These are phyloP conservation scores for Lichenostomus cassidix DNA, from an alignment of 2,113 vertebrate genomes.

Conservation along the genomic window DNA sequence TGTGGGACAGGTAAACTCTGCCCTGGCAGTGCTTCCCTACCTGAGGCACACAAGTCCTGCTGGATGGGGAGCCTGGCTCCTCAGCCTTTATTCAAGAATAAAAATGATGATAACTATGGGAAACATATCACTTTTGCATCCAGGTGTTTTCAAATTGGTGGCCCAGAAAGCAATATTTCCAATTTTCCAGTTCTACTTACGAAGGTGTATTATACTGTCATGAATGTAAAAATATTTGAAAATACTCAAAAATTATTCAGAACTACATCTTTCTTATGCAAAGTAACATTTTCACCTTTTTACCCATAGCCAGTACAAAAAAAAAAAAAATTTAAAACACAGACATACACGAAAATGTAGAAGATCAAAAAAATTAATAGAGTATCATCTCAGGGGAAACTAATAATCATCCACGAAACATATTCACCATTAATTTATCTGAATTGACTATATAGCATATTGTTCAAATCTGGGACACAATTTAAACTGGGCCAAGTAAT, in stretches of 20 bases:
- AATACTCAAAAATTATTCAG: neutral
- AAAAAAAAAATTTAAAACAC: neutral
- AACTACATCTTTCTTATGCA: neutral
- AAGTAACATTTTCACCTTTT: neutral
- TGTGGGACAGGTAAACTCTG: neutral
- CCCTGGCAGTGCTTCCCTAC: neutral
- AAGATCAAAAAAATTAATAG: slow-evolving; percentile 27
- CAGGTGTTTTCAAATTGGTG: neutral
- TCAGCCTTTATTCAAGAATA: neutral
- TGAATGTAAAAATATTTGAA: neutral
- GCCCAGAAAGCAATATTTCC: neutral
- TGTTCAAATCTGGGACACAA: slow-evolving; percentile 67
- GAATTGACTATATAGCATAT: slow-evolving; percentile 60
- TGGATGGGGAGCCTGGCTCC: neutral
- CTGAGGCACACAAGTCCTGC: neutral
- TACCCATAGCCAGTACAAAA: neutral
- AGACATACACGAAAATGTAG: neutral
- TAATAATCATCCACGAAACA: slow-evolving; percentile 46
- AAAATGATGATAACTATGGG: neutral
- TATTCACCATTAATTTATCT: slow-evolving; percentile 59
- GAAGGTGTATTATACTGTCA: neutral
- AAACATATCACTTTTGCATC: neutral
- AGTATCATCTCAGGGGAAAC: slow-evolving; percentile 51
- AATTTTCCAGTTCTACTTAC: neutral
- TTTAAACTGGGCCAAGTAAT: slow-evolving; percentile 66